Base-by-base conservation (phyloP, 2,888 invertebrate genomes). In the Heliconius erato region DNA sequence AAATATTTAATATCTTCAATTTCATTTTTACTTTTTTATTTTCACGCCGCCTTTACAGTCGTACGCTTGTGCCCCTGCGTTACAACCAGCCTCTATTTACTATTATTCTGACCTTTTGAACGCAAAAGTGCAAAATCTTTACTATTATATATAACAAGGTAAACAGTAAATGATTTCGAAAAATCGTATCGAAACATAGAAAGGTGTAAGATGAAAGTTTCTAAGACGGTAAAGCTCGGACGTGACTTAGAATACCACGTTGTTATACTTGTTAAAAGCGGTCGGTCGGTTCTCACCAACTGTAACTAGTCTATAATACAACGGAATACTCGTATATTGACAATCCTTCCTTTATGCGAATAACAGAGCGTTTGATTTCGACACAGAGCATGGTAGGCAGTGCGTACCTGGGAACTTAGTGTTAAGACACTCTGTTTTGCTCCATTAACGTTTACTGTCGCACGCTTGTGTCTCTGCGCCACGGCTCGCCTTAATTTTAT, bases 241-340 rank as follows among this genome's bases (percentile, higher is more conserved):
- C 78, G 78, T 78, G 78, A 44, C 49, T 49, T 65, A 44, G 68
- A 78, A 78, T 68, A 78, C 68, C 78, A 44, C 79, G 32, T 79
- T 79, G 79, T 69, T 79, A 69, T 32, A 69, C 79, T 79, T 71
- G 79, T 79, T 79, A 54, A 79, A 59, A 71, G 79, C 69, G 69
- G 7, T 7, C 19, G 54, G 54, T 71, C 40, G n/a, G 14, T 26
- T 16, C 23, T 76, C 59, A 63, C 35, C 32, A 59, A 63, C 54
- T 59, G 23, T 4, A 1, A 16, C 40, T 59, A 7, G 59, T 23
- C 23, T 59, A 23, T 59, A 71, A n/a, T 44, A 72, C 3, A 26
- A 16, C 23, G 40, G 19, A 23, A 69, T 2, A 49, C 49, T 49
- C 3, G 9, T 32, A 71, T 40, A 35, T 23, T 35, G 16, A 28